Evolutionary conservation across 2,797 vertebrate species (phyloP), one percentile per base, ranked within the genome.

Genomic region (Sorex maritimensis): DNA sequence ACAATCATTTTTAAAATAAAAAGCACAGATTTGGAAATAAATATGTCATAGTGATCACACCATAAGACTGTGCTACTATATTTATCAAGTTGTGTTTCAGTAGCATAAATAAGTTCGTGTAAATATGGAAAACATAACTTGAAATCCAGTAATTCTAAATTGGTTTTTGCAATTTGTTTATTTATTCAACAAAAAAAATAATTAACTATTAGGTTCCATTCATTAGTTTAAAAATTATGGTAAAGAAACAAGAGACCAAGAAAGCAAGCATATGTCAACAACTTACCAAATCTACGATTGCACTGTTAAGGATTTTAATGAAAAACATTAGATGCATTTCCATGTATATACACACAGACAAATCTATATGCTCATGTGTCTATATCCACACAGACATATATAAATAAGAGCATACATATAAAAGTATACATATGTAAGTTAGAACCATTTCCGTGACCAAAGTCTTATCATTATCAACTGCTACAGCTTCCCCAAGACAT

Each of bases 131-230:
- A 92, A 91, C 80, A 58, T 38, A 69, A 74, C 15, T 46, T 74
- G 30, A 23, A 93, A 81, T 30, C 67, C 72, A 88, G 15, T 41
- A 41, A 94, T 71, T 28, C n/a, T n/a, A 80, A 95, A 79, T 23
- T 23, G 3, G 46, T 88, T 38, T 84, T 84, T 92, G 15, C 12
- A 75, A 71, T 86, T 61, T 52, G 26, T 79, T 92, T 80, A 87
- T 71, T 74, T 19, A 88, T 46, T 84, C 7, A n/a, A 73, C 55
- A 86, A 61, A 61, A 61, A 61, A 61, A 90, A 13, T 80, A 24
- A 92, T 24, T 71, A 72, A 14, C 15, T 80, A 67, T 9, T 7
- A 58, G 44, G 38, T 78, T 17, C n/a, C 65, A 68, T 3, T 26
- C 80, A 19, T 92, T 86, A n/a, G 26, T 49, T 46, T 12, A 68